Evolutionary conservation across 1,140 invertebrate genomes (phyloP).

Genomic region (Pentalonia nigronervosa): DNA sequence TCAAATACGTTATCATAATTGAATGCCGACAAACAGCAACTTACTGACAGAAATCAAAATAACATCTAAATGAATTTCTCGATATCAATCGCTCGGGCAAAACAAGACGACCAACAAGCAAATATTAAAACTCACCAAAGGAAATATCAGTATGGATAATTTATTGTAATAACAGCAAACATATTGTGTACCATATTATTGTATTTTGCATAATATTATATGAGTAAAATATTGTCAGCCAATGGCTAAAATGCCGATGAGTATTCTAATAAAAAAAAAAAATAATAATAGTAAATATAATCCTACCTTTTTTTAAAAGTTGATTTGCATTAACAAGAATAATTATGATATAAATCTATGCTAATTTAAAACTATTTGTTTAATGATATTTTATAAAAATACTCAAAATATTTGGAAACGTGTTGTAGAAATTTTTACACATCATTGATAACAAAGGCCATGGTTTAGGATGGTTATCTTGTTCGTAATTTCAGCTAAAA

Average conservation of each 20-base stretch:
- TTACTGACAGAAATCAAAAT: background rate
- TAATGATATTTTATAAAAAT: background rate
- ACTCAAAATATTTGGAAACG: background rate
- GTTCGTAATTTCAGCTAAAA: background rate
- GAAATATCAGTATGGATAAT: background rate
- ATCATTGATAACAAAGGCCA: background rate
- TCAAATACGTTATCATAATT: background rate
- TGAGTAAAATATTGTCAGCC: background rate
- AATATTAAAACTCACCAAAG: background rate
- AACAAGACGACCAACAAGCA: background rate
- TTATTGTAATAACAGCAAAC: background rate
- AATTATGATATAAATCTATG: background rate
- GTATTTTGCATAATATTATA: background rate
- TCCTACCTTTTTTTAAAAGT: background rate
- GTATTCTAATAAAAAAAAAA: background rate
- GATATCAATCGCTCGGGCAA: background rate
- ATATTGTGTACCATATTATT: background rate
- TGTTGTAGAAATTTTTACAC: background rate
- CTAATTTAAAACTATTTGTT: background rate
- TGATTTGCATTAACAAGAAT: no score
- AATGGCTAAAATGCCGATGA: rapidly evolving
- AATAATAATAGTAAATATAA: background rate
- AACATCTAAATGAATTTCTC: background rate
- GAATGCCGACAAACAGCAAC: background rate
- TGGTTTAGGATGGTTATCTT: background rate